Conservation (phyloP, 1,140 invertebrate species). For the Leptinotarsa lineolata region DNA sequence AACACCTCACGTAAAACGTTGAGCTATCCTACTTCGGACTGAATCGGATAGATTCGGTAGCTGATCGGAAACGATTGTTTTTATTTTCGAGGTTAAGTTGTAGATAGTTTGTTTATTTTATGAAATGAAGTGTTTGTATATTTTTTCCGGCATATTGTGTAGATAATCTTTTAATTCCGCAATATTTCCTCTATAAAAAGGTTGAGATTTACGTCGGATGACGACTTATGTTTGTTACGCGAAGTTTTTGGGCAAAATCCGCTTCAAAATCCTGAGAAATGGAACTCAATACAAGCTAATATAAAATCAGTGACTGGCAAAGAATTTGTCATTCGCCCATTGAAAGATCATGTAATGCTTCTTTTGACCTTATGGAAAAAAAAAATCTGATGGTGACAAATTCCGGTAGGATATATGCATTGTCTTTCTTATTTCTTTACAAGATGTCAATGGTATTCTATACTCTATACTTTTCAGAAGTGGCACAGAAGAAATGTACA, state of each 20-base stretch:
- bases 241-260: conserved; percentile 28
- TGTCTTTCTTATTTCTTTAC: neutral
- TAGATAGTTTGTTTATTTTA: too few relatives aligned
- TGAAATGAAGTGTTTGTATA: too few relatives aligned
- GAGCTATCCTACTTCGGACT: too few relatives aligned
- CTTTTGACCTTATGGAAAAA: conserved; percentile 19
- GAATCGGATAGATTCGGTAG: too few relatives aligned
- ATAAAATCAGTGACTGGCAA: conserved; percentile 20
- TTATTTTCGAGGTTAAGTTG: too few relatives aligned
- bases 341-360: conserved; percentile 23
- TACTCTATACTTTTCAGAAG: conserved; percentile 1
- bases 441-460: too few relatives aligned
- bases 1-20: too few relatives aligned
- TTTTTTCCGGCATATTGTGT: too few relatives aligned
- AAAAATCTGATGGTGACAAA: neutral
- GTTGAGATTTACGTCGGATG: conserved; percentile 20
- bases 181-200: neutral
- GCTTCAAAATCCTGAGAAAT: conserved; percentile 8
- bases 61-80: too few relatives aligned
- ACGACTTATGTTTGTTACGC: conserved; percentile 22
- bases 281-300: conserved; percentile 16
- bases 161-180: too few relatives aligned
- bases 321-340: conserved; percentile 16
- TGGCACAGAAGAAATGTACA: neutral
- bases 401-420: too few relatives aligned